Base-by-base conservation (phyloP, 2,888 invertebrate species). In the Stenichneumon culpator region DNA sequence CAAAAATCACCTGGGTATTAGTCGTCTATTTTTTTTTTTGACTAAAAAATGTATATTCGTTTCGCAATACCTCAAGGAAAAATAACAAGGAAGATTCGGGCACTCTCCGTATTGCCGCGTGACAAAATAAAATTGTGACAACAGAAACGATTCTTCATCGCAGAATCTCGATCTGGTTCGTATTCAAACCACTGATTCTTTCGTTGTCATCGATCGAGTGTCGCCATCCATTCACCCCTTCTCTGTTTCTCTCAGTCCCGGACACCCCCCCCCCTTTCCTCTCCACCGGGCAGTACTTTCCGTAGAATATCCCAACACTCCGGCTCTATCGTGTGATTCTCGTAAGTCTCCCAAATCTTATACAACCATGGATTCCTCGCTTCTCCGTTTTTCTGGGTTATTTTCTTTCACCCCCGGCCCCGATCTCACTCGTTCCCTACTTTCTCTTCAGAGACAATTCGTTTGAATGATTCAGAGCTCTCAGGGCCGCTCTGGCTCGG, bases 401-500 rank as follows among this genome's bases (percentile, higher is more conserved):
- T 25, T 19, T 72, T 47, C 47, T 19, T 28, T n/a, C 65, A 57
- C 28, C 67, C 79, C 22, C 39, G 5, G 39, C 5, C n/a, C 28
- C 25, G 57, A 16, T 70, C 60, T 47, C 57, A 0, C 67, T 63
- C 63, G 50, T 19, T 32, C 73, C 67, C 39, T 68, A 79, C 78
- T 25, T 72, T 72, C 70, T 54, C 77, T 77, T 54, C 69, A 7
- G 25, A 52, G 74, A 81, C 84, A 73, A 81, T 84, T 81, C 84
- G 73, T 84, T 84, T 84, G 84, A 84, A 84, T 84, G 81, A 84
- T 84, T 84, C 84, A 84, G 69, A 81, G 73, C 81, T 84, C 69
- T 73, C 78, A 63, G 65, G 68, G 79, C 36, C 28, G 36, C 72
- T 70, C 39, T 84, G 67, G 50, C 77, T 73, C 25, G 54, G 9